These are phyloP conservation scores for Lochmaea crataegi DNA, from an alignment of 2,888 invertebrate genomes.

Conservation along the genomic window DNA sequence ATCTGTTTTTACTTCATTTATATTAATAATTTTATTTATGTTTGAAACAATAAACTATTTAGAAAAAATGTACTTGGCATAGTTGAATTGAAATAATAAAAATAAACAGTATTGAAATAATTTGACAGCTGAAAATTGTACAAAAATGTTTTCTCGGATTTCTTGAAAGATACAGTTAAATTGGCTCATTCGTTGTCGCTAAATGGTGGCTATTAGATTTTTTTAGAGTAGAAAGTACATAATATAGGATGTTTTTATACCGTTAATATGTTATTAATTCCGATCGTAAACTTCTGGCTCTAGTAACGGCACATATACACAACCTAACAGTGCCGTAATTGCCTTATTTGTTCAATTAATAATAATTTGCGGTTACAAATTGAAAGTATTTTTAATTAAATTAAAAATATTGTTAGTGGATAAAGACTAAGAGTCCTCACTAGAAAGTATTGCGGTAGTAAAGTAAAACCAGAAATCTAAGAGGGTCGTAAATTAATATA, in stretches of 20 bases:
- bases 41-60: no score
- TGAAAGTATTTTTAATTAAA: background rate
- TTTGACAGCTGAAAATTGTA: no score
- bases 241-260: slow-evolving; percentile 33
- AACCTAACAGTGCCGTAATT: slow-evolving; percentile 4
- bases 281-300: slow-evolving; percentile 31
- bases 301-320: slow-evolving; percentile 38
- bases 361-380: background rate
- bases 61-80: background rate
- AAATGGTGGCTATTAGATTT: background rate
- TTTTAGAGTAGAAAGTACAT: background rate
- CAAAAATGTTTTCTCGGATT: background rate
- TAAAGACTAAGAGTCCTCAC: no score
- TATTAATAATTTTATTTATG: no score
- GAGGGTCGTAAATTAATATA: no score
- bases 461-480: no score
- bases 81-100: background rate
- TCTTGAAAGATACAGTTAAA: background rate
- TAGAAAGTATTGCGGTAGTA: no score
- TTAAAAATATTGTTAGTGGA: no score
- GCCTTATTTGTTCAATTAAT: background rate
- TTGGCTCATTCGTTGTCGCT: background rate
- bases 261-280: slow-evolving; percentile 39
- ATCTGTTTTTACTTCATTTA: no score
- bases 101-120: no score